phyloP scores from a whole-genome alignment of 1,140 invertebrate genomes.

The Drosophila nebulosa region DNA sequence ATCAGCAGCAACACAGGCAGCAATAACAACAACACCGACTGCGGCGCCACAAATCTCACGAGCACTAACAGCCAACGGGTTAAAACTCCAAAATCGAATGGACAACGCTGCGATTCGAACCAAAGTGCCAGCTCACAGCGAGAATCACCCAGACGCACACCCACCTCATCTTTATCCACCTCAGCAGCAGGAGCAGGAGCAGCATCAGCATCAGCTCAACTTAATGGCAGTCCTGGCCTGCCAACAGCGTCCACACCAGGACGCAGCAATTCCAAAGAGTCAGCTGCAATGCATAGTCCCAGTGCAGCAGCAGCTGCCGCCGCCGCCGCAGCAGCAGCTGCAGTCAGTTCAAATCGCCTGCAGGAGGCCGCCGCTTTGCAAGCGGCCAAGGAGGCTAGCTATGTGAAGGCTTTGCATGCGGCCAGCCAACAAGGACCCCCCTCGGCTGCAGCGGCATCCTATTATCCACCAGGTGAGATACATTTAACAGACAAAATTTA shows the following conservation, averaged over 20 bases:
- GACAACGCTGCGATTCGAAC: constrained; percentile 79
- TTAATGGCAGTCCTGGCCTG: constrained; percentile 67
- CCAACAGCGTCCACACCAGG: constrained; percentile 41
- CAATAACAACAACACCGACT: constrained; percentile 44
- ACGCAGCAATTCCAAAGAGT: constrained; percentile 77
- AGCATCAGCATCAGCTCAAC: constrained; percentile 17
- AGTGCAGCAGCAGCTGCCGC: constrained; percentile 43
- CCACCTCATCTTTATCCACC: constrained; percentile 26
- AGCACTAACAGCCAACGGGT: constrained; percentile 61
- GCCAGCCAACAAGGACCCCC: constrained; percentile 82
- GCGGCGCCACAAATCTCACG: constrained; percentile 77
- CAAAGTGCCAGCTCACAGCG: constrained; percentile 80
- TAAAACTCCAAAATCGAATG: constrained; percentile 67
- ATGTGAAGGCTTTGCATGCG: constrained; percentile 81
- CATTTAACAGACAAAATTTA: neutral
- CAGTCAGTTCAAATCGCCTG: constrained; percentile 63
- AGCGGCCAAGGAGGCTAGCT: constrained; percentile 75
- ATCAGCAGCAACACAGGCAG: neutral
- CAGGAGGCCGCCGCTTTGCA: constrained; percentile 67
- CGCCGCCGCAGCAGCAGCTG: constrained; percentile 37
- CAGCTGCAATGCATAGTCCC: constrained; percentile 60
- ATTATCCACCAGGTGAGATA: constrained; percentile 63
- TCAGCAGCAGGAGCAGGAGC: constrained; percentile 5
- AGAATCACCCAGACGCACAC: constrained; percentile 71
- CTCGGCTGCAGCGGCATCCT: constrained; percentile 76